Conservation (phyloP, 2,888 invertebrate genomes). For the Spisula solida region DNA sequence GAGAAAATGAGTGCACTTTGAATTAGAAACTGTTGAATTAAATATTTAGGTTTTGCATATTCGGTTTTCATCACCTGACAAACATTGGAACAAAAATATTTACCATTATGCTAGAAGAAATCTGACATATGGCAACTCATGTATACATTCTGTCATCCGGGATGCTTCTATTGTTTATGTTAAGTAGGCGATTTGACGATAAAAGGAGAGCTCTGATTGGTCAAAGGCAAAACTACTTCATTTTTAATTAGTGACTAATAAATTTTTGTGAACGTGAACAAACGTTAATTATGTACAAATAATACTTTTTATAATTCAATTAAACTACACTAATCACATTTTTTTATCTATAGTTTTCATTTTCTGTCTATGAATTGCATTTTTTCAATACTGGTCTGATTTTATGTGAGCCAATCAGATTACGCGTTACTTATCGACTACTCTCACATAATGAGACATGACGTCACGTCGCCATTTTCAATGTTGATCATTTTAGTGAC, state of each 20-base stretch:
- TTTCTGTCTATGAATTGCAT: background rate
- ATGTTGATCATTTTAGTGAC: conserved; percentile 42
- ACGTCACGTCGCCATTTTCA: conserved; percentile 76
- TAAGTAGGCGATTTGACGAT: conserved; percentile 42
- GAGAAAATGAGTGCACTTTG: background rate
- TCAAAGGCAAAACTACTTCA: background rate
- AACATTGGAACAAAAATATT: background rate
- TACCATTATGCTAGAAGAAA: conserved; percentile 6
- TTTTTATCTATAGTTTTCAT: no score
- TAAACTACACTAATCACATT: no score
- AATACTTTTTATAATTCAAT: no score
- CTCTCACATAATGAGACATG: conserved; percentile 72
- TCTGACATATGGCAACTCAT: conserved; percentile 60
- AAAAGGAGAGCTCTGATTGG: conserved; percentile 53
- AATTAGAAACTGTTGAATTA: background rate
- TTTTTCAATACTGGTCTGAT: background rate
- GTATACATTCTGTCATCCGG: conserved; percentile 55
- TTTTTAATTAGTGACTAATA: background rate
- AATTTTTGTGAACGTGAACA: background rate
- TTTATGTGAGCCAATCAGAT: conserved; percentile 64
- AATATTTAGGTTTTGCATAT: background rate
- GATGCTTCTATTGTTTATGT: conserved; percentile 68
- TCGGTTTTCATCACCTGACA: background rate
- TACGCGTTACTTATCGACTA: conserved; percentile 39
- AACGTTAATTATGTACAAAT: no score